Base-by-base conservation (phyloP, 2,888 invertebrate species). In the Spicauda simplicius region DNA sequence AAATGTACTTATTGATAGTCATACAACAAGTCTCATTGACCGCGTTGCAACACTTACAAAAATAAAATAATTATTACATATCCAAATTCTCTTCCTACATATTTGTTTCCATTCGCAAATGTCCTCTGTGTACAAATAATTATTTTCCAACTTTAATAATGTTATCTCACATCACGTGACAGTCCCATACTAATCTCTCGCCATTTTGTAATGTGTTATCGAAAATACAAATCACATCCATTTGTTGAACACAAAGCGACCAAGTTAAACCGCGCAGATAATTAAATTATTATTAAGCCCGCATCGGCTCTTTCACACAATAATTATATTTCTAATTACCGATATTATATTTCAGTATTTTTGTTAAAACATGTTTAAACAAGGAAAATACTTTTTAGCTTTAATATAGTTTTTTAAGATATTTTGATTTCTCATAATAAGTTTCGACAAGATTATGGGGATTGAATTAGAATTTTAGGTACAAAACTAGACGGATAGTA, bases 171-270 rank as follows among this genome's bases (percentile, higher is more conserved):
- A 72, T 72, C 72, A 1, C 56, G 54, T 62, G 20, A 25, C 53
- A 33, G n/a, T 7, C 19, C 65, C 41, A 30, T 18, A 58, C 64
- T 53, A 53, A 65, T 64, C 70, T 68, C 71, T 70, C 64, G 52
- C 58, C 8, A 59, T 70, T 69, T 70, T 64, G 71, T 72, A 80
- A 80, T 81, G 79, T 78, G 82, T 84, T 83, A 84, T 85, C 86
- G 69, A 74, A 76, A 74, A 73, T 69, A 72, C 72, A 75, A 79
- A 81, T 82, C 80, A 74, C 63, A 65, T 69, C 56, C 71, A 76
- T 78, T 77, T 79, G 78, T 76, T 77, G 76, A 75, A 77, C 74
- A 71, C 70, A 73, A 71, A 68, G 63, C 10, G 10, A 41, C 41
- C 41, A 41, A 41, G 50, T 64, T 72, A 72, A 68, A 74, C 73